Evolutionary conservation across 2,797 vertebrate species (phyloP).

Genomic region (Lagodon rhomboides): DNA sequence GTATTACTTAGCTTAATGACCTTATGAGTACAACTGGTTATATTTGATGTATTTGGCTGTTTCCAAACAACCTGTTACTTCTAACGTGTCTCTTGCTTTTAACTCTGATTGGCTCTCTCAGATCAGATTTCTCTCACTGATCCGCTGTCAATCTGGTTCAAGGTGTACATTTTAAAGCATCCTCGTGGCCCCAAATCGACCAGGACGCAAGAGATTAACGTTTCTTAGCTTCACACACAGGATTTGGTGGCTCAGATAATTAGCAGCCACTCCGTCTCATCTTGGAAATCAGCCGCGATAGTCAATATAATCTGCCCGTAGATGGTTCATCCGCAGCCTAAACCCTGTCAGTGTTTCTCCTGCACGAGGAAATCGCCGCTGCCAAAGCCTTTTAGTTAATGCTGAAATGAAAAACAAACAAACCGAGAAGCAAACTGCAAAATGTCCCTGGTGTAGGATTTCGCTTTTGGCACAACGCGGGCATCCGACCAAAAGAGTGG

Average conservation of each 20-base stretch:
- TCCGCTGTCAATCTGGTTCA: slow-evolving; percentile 15
- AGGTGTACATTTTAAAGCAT: slow-evolving; percentile 23
- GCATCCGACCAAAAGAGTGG: slow-evolving; percentile 32
- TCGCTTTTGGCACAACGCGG: slow-evolving; percentile 44
- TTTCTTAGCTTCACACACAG: slow-evolving; percentile 15
- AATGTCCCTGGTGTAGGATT: slow-evolving; percentile 27
- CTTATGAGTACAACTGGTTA: slow-evolving; percentile 35
- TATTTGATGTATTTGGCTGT: slow-evolving; percentile 32
- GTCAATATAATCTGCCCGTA: slow-evolving; percentile 45
- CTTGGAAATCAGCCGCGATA: slow-evolving; percentile 32
- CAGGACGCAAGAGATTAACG: slow-evolving; percentile 27
- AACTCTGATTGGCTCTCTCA: slow-evolving; percentile 21
- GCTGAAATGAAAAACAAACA: slow-evolving; percentile 21
- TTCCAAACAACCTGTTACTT: slow-evolving; percentile 60
- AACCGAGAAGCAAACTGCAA: neutral
- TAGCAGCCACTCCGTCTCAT: slow-evolving; percentile 44
- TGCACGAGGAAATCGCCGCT: slow-evolving; percentile 15
- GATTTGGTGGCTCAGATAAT: slow-evolving; percentile 53
- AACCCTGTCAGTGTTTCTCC: slow-evolving; percentile 16
- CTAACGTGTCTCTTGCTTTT: slow-evolving; percentile 9
- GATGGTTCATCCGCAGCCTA: slow-evolving; percentile 26
- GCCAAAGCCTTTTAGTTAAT: slow-evolving; percentile 32
- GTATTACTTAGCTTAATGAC: slow-evolving; percentile 60
- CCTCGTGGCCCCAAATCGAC: slow-evolving; percentile 8
- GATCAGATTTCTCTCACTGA: slow-evolving; percentile 30